Conservation (phyloP, 2,888 invertebrate genomes). For the Artemia sinica region DNA sequence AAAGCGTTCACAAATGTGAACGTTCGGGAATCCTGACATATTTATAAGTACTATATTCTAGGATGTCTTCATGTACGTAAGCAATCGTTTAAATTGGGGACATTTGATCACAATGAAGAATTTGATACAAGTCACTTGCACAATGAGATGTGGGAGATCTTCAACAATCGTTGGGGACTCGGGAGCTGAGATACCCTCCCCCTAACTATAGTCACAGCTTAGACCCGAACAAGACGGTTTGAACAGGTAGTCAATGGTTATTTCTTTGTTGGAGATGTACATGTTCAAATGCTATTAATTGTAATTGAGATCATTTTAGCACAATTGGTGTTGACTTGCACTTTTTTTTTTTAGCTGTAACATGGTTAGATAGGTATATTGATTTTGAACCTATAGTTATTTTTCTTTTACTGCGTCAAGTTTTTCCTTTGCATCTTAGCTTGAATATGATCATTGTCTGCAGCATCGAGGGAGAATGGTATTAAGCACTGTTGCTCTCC, state of each 20-base stretch:
- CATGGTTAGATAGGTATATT: no score
- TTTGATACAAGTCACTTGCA: conserved; percentile 53
- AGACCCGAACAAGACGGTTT: conserved; percentile 41
- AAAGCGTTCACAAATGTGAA: background rate
- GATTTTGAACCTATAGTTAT: no score
- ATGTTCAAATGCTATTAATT: no score
- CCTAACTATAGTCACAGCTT: conserved; percentile 56
- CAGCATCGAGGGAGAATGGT: no score
- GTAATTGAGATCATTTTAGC: no score
- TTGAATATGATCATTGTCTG: no score
- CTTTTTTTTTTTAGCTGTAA: no score
- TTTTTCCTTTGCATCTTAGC: no score
- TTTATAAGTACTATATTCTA: conserved; percentile 31
- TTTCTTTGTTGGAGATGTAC: no score
- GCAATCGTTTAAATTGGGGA: conserved; percentile 65
- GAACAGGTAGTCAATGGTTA: conserved; percentile 37
- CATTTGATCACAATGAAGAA: conserved; percentile 66
- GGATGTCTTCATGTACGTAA: conserved; percentile 77
- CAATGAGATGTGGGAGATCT: conserved; percentile 79
- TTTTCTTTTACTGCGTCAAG: no score
- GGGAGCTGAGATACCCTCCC: conserved; percentile 80
- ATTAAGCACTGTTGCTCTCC: no score
- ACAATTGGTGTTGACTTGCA: no score
- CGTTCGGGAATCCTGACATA: background rate
- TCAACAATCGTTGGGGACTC: conserved; percentile 73